Conservation (phyloP, 2,113 vertebrate species). For the Cyprinus carpio region DNA sequence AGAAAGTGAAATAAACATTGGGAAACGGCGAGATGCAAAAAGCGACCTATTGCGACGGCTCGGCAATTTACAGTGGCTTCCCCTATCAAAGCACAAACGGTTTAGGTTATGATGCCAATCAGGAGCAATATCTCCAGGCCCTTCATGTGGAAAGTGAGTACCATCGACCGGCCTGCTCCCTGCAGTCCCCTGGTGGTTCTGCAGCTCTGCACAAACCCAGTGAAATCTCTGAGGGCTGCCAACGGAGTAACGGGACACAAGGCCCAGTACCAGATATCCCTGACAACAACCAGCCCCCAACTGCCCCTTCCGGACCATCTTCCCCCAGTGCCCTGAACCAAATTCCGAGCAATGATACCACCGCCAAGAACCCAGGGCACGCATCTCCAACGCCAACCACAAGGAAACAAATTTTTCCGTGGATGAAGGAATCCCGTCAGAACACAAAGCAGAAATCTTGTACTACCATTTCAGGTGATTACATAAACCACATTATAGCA, state of each 20-base stretch:
- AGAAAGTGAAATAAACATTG: slow-evolving; percentile 98
- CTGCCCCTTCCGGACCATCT: slow-evolving; percentile 74
- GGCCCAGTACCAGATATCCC: slow-evolving; percentile 78
- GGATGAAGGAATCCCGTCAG: slow-evolving; percentile 99
- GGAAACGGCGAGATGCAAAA: slow-evolving; percentile 99
- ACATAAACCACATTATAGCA: not conserved
- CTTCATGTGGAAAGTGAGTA: slow-evolving; percentile 93
- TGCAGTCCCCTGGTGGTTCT: slow-evolving; percentile 87
- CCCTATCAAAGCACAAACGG: slow-evolving; percentile 98
- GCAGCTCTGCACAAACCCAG: slow-evolving; percentile 86
- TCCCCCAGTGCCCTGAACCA: slow-evolving; percentile 85
- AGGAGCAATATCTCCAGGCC: slow-evolving; percentile 91
- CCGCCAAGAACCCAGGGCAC: slow-evolving; percentile 82
- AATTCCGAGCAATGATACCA: slow-evolving; percentile 84
- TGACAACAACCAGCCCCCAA: slow-evolving; percentile 77
- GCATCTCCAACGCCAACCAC: slow-evolving; percentile 81
- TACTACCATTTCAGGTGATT: slow-evolving; percentile 95
- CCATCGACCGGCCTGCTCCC: slow-evolving; percentile 93
- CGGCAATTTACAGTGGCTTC: slow-evolving; percentile 98
- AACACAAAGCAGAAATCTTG: slow-evolving; percentile 96
- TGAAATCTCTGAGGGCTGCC: slow-evolving; percentile 88
- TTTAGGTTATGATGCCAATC: slow-evolving; percentile 96
- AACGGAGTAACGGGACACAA: slow-evolving; percentile 84
- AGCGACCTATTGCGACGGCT: slow-evolving; percentile 99
- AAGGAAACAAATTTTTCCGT: slow-evolving; percentile 96